Evolutionary conservation across 2,113 vertebrate genomes (phyloP).

Genomic region (Alouatta palliata): DNA sequence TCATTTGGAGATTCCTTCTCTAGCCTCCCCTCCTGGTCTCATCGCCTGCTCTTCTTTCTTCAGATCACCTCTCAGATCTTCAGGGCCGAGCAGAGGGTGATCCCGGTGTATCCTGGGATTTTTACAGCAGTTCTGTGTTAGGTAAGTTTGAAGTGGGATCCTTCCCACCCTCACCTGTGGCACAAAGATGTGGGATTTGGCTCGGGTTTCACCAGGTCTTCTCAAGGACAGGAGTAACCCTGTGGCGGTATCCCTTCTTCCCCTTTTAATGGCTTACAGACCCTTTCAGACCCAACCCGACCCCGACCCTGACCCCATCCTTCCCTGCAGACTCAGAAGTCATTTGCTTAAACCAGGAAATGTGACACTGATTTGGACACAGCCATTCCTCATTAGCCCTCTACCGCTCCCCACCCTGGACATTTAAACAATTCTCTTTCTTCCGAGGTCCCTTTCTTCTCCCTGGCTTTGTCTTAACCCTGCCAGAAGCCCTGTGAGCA

Average conservation of each 20-base stretch:
- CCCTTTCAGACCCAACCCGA: background rate
- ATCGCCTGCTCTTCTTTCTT: background rate
- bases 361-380: background rate
- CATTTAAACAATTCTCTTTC: background rate
- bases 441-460: background rate
- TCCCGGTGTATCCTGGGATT: constrained; percentile 93
- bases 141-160: constrained; percentile 86
- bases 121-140: constrained; percentile 95
- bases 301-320: background rate
- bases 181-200: background rate
- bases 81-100: constrained; percentile 92
- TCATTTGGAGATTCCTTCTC: background rate
- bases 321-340: background rate
- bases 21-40: background rate
- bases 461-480: constrained; percentile 36
- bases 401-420: background rate
- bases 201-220: background rate
- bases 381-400: background rate
- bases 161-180: background rate
- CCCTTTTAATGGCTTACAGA: background rate
- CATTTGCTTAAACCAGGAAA: background rate
- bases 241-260: background rate
- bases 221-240: background rate
- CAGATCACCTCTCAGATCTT: constrained; percentile 96
- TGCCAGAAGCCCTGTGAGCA: background rate